These are phyloP conservation scores for Aphelenchoides fujianensis DNA, from an alignment of 1,140 invertebrate species.

Conservation along the genomic window DNA sequence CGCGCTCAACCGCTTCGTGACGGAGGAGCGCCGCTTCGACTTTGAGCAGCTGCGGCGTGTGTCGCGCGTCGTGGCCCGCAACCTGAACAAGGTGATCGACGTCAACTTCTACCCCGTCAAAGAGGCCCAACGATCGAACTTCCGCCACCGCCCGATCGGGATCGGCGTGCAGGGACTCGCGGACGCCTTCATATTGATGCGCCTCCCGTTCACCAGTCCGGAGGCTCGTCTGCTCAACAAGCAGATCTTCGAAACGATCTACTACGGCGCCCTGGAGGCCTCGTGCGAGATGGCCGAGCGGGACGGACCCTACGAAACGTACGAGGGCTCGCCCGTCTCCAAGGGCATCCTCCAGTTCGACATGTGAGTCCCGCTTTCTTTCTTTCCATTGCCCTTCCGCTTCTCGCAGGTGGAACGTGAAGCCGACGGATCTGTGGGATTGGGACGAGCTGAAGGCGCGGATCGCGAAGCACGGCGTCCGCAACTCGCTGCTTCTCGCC, in stretches of 20 bases:
- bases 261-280: slow-evolving; percentile 91
- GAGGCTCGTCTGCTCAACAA: slow-evolving; percentile 83
- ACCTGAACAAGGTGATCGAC: slow-evolving; percentile 75
- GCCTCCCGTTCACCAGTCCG: slow-evolving; percentile 77
- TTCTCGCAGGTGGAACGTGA: slow-evolving; percentile 85
- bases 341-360: slow-evolving; percentile 73
- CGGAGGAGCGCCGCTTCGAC: slow-evolving; percentile 69
- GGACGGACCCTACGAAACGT: no score
- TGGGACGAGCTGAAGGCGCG: slow-evolving; percentile 80
- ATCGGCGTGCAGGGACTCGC: slow-evolving; percentile 85
- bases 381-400: slow-evolving; percentile 92
- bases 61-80: slow-evolving; percentile 74
- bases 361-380: slow-evolving; percentile 82
- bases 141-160: slow-evolving; percentile 83
- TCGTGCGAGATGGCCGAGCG: slow-evolving; percentile 89
- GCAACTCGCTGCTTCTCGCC: slow-evolving; percentile 89
- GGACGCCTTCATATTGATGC: slow-evolving; percentile 91
- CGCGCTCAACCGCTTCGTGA: slow-evolving; percentile 90
- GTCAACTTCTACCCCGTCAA: slow-evolving; percentile 89
- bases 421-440: slow-evolving; percentile 82
- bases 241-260: slow-evolving; percentile 96
- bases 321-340: no score
- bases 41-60: slow-evolving; percentile 83
- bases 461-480: slow-evolving; percentile 82
- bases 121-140: slow-evolving; percentile 76